Percentiles rank a stretch among this genome's conserved stretches.
phyloP scores from a whole-genome alignment of 1,140 invertebrate genomes.

The Lanistes nyassanus region DNA sequence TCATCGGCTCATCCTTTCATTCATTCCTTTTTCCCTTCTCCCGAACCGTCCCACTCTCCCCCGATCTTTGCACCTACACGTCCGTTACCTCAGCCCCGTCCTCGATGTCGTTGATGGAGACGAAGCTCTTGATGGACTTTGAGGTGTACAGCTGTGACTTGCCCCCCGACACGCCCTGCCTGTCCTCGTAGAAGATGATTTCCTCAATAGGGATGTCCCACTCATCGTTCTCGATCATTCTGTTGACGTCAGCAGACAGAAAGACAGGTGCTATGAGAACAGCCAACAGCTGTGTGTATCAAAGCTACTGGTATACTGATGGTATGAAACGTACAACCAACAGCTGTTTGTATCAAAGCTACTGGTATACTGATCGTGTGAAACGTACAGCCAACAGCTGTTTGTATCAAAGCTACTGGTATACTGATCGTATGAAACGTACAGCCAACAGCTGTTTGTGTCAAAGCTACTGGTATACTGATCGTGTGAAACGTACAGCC shows the following conservation, averaged over 20 bases:
- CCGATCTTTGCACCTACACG: background rate
- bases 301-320: too few relatives aligned
- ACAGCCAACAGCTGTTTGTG: too few relatives aligned
- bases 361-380: too few relatives aligned
- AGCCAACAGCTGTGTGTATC: too few relatives aligned
- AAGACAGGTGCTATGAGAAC: conserved; percentile 30
- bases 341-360: too few relatives aligned
- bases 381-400: too few relatives aligned
- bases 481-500: too few relatives aligned
- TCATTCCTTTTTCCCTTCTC: conserved; percentile 45
- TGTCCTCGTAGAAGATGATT: conserved; percentile 52
- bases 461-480: too few relatives aligned
- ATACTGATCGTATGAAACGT: too few relatives aligned
- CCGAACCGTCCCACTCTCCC: background rate
- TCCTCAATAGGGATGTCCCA: conserved; percentile 57
- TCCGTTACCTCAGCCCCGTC: conserved; percentile 30
- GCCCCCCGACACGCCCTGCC: conserved; percentile 16
- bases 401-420: too few relatives aligned
- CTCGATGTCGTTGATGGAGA: conserved; percentile 33
- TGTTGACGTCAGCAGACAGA: conserved; percentile 13
- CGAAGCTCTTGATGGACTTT: conserved; percentile 37
- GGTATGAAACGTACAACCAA: too few relatives aligned
- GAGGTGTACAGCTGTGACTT: conserved; percentile 21
- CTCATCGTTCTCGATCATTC: conserved; percentile 45
- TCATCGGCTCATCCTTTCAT: conserved; percentile 49